Evolutionary conservation across 1,140 invertebrate genomes (phyloP).

Genomic region (Matsumurasca onukii): DNA sequence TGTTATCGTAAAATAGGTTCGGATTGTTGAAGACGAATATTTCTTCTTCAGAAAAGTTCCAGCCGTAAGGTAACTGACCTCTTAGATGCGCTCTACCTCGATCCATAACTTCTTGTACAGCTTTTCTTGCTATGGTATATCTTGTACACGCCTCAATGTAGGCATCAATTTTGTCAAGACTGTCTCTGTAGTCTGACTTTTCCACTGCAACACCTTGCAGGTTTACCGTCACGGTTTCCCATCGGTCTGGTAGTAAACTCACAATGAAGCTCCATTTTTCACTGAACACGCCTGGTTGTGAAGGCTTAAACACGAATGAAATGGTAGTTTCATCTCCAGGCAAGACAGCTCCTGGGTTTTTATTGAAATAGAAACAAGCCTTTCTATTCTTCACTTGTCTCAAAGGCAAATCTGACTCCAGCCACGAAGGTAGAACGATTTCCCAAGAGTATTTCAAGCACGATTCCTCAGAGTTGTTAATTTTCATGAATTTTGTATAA

Average conservation of each 20-base stretch:
- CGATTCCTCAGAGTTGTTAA: neutral
- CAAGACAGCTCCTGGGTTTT: neutral
- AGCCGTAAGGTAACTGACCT: neutral
- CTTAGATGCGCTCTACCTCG: neutral
- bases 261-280: neutral
- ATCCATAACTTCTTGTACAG: constrained; percentile 4
- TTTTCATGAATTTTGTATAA: neutral
- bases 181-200: neutral
- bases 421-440: neutral
- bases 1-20: constrained; percentile 9
- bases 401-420: neutral
- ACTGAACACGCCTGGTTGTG: neutral
- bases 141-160: constrained; percentile 12
- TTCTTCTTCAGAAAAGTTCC: constrained; percentile 17
- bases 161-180: neutral
- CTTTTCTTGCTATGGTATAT: neutral
- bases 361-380: constrained; percentile 6
- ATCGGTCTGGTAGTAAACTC: neutral
- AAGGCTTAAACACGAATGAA: neutral
- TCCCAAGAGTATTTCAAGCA: neutral
- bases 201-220: neutral
- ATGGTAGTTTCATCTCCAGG: neutral
- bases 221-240: neutral
- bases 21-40: constrained; percentile 11
- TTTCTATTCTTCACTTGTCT: neutral